These are phyloP conservation scores for Malaclemys terrapin DNA, from an alignment of 2,113 vertebrate genomes.

Conservation along the genomic window DNA sequence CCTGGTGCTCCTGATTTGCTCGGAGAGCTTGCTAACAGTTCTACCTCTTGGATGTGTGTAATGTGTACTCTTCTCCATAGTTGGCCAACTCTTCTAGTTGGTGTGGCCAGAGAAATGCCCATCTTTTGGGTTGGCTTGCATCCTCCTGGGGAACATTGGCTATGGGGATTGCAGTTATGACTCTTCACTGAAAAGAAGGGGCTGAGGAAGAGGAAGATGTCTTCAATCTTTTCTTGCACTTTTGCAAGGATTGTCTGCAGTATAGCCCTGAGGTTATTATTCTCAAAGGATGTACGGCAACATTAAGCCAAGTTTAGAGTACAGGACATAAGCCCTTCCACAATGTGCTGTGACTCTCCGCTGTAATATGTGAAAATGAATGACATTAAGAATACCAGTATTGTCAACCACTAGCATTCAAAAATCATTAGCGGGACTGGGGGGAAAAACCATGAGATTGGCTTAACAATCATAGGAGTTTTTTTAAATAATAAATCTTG, in stretches of 20 bases:
- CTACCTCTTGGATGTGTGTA: neutral
- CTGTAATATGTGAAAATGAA: neutral
- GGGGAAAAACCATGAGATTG: neutral
- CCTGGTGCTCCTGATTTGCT: neutral
- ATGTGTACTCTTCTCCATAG: neutral
- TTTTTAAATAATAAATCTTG: neutral
- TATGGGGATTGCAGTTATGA: neutral
- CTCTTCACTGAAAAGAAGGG: neutral
- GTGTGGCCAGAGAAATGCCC: neutral
- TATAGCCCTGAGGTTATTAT: neutral
- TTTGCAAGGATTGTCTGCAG: neutral
- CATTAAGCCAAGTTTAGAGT: neutral
- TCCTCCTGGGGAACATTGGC: neutral
- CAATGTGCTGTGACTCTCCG: fast-evolving
- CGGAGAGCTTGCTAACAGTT: neutral
- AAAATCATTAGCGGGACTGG: neutral
- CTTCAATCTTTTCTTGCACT: neutral
- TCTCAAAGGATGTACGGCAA: neutral
- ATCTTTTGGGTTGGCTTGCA: neutral
- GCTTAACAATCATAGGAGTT: neutral
- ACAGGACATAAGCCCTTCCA: neutral
- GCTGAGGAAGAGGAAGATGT: neutral
- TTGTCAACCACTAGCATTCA: neutral
- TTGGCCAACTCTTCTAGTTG: neutral
- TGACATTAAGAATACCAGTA: neutral